These are phyloP conservation scores for Numenius arquata DNA, from an alignment of 2,113 vertebrate genomes.

Conservation along the genomic window DNA sequence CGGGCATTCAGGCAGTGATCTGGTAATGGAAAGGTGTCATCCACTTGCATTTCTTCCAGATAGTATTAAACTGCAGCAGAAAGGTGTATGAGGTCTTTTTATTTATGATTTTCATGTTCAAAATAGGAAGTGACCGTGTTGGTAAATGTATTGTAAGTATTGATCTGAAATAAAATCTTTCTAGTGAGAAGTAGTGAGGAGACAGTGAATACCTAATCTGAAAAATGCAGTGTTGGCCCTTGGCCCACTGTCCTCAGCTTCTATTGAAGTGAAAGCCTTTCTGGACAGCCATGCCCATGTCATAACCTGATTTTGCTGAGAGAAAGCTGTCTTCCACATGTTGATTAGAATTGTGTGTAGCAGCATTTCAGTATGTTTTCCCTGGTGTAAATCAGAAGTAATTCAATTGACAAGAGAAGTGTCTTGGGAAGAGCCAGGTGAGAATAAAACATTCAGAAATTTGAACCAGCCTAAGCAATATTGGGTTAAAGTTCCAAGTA, in stretches of 20 bases:
- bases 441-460: neutral
- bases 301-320: neutral
- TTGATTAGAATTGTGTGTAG: neutral
- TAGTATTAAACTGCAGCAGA: neutral
- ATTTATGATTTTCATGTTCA: neutral
- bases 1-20: neutral
- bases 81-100: neutral
- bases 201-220: neutral
- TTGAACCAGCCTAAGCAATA: no score
- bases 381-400: neutral
- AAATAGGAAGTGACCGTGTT: neutral
- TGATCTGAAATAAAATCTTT: conserved; percentile 10
- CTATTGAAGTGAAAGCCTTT: neutral
- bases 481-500: no score
- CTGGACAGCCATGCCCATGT: neutral
- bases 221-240: neutral
- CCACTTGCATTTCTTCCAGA: neutral
- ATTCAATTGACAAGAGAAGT: neutral
- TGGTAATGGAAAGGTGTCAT: neutral
- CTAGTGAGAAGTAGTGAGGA: neutral
- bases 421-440: neutral
- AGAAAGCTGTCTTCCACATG: neutral
- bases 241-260: neutral
- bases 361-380: neutral
- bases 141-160: neutral